These are phyloP conservation scores for Eulemur rufifrons DNA, from an alignment of 2,113 vertebrate species.

Conservation along the genomic window DNA sequence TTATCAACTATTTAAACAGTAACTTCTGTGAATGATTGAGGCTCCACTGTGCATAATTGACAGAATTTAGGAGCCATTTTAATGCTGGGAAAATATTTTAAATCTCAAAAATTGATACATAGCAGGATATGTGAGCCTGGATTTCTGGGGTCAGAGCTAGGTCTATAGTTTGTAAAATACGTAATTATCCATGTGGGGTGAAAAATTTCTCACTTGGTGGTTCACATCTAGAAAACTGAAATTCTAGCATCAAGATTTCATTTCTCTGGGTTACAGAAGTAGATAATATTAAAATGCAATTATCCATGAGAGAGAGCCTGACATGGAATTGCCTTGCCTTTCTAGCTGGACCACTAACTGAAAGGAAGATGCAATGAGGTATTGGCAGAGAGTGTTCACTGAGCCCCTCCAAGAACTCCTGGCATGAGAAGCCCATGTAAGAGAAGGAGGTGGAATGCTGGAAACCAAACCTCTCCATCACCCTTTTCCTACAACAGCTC, in stretches of 20 bases:
- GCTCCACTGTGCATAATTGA: not conserved
- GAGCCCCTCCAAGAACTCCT: not conserved
- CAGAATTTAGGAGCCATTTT: not conserved
- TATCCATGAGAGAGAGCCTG: not conserved
- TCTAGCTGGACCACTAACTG: not conserved
- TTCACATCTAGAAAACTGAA: not conserved
- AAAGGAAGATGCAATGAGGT: not conserved
- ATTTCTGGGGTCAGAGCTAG: not conserved
- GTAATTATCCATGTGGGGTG: not conserved
- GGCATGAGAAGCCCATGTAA: not conserved
- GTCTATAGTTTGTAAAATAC: not conserved
- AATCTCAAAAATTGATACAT: not conserved
- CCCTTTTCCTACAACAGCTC: not conserved
- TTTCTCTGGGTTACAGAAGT: not conserved
- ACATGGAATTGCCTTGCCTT: not conserved
- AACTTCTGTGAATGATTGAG: not conserved
- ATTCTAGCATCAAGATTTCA: not conserved
- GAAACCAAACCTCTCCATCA: not conserved
- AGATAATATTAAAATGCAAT: not conserved
- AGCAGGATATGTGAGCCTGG: not conserved
- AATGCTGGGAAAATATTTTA: not conserved
- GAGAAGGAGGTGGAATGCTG: not conserved
- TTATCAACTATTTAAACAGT: not conserved
- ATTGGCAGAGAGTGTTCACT: not conserved
- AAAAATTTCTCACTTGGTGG: not conserved